Evolutionary conservation across 2,797 vertebrate genomes (phyloP).

Genomic region (Hoplostethus atlanticus): DNA sequence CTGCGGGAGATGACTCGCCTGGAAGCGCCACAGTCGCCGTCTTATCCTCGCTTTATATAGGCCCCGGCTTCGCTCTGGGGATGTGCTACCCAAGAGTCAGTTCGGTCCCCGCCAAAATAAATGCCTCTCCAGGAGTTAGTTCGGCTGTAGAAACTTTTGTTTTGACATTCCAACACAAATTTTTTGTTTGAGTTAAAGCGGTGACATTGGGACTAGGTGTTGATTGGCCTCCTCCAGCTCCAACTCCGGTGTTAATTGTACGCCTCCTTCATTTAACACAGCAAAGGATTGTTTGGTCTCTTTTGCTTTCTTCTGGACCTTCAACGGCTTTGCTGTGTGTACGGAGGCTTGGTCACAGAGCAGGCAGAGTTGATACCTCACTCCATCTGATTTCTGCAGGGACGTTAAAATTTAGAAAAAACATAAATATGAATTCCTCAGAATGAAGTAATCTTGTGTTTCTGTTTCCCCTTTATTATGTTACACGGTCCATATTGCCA

Average conservation of each 20-base stretch:
- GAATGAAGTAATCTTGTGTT: neutral
- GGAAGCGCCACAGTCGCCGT: conserved; percentile 64
- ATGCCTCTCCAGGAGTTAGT: conserved; percentile 27
- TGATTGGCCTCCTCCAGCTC: conserved; percentile 61
- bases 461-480: neutral
- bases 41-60: conserved; percentile 65
- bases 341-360: neutral
- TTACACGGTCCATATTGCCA: too few relatives aligned
- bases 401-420: neutral
- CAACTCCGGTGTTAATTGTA: conserved; percentile 65
- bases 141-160: conserved; percentile 9
- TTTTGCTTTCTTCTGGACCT: conserved; percentile 41
- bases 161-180: conserved; percentile 29
- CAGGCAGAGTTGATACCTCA: neutral
- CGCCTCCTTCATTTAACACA: conserved; percentile 47
- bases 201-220: conserved; percentile 62
- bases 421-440: neutral
- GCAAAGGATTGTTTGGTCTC: conserved; percentile 50
- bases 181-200: conserved; percentile 23
- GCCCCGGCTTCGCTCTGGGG: conserved; percentile 50
- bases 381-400: neutral
- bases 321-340: conserved; percentile 6
- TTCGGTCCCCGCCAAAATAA: conserved; percentile 17
- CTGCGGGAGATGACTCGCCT: conserved; percentile 92
- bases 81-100: conserved; percentile 3